Base-by-base conservation (phyloP, 1,140 invertebrate species). In the Oryzaephilus surinamensis region DNA sequence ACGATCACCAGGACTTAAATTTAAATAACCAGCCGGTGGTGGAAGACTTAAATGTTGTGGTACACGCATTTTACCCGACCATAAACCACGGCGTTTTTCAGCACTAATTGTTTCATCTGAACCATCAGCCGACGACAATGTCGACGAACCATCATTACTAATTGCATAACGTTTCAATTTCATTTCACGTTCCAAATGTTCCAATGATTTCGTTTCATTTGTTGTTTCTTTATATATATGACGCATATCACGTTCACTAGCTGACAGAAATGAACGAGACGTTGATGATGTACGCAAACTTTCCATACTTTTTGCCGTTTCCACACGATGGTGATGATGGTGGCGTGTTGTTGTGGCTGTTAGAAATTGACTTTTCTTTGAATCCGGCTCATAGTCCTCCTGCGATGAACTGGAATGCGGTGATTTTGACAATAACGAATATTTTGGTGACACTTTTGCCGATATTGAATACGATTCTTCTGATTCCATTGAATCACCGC, bases 31-130 rank as follows among this genome's bases (percentile, higher is more conserved):
- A 47, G 69, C 48, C 57, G 69, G 38, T 0, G 78, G 76, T 1
- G 78, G 78, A 12, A 84, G 58, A 45, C 78, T 81, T 4, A 84
- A 61, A 49, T 84, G 76, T 35, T 78, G 76, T 2, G 79, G 72
- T 6, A 69, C 57, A 10, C 65, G 66, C 13, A 66, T 62, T 27
- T 64, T 67, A 0, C 73, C 73, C 0, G 78, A 79, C 55, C 79
- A 82, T 15, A 81, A 45, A 0, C 76, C 77, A 5, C 77, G 60
- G 26, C 72, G 60, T 19, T 72, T 72, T 51, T 81, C 78, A 1
- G 78, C 77, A 30, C 64, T 67, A 16, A 62, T 64, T 4, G 49
- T 46, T 26, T 61, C 60, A 2, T 60, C 57, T 12, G 40, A 17
- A 13, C 34, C 32, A 6, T 35, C 32, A 2, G 44, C 46, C 2